These are phyloP conservation scores for Tenebrosternarchus preto DNA, from an alignment of 2,113 vertebrate genomes.

Conservation along the genomic window DNA sequence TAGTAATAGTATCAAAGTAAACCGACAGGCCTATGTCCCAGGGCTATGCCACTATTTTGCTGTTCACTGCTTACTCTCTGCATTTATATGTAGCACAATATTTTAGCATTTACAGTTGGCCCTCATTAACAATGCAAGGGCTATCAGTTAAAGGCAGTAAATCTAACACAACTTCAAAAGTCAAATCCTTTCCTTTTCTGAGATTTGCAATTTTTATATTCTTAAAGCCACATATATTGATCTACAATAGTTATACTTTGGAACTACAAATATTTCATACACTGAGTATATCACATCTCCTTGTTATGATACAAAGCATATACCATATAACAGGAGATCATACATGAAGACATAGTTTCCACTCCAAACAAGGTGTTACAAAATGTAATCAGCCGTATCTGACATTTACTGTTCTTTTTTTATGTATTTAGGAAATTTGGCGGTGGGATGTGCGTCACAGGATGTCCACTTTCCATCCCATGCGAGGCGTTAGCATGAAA, in stretches of 20 bases:
- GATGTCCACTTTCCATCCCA: conserved; percentile 52
- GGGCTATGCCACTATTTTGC: too few species aligned
- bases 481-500: conserved; percentile 24
- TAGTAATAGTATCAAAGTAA: too few species aligned
- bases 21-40: too few species aligned
- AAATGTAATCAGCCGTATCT: conserved; percentile 33
- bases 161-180: too few species aligned
- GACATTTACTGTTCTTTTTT: conserved; percentile 52
- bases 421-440: conserved; percentile 42
- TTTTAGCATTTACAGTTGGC: too few species aligned
- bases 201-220: background rate
- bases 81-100: too few species aligned
- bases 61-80: too few species aligned
- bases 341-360: background rate
- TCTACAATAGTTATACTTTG: too few species aligned
- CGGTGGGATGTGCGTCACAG: conserved; percentile 49
- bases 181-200: too few species aligned
- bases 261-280: too few species aligned
- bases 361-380: background rate
- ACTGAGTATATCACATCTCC: background rate
- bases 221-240: background rate
- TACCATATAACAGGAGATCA: conserved; percentile 9
- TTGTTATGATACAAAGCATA: background rate
- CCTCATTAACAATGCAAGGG: too few species aligned
- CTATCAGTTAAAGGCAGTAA: too few species aligned